phyloP scores from a whole-genome alignment of 1,140 invertebrate genomes.

The Popillia japonica region DNA sequence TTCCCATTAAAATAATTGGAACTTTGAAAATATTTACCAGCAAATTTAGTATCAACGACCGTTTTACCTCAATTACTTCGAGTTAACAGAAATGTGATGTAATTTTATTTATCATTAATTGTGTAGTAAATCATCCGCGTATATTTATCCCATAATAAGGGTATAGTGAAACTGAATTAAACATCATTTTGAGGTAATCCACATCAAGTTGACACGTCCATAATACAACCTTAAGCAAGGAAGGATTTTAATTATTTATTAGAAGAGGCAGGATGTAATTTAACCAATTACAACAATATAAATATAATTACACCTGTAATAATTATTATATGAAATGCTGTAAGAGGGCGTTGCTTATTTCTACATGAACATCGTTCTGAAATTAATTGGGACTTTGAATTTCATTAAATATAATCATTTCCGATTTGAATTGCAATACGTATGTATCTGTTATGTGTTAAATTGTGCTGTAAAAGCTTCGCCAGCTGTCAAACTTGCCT shows the following conservation, averaged over 20 bases:
- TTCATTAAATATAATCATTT: neutral
- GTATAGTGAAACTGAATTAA: neutral
- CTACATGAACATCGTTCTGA: neutral
- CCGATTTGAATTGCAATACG: too few relatives aligned
- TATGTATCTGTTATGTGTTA: too few relatives aligned
- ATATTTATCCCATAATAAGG: neutral
- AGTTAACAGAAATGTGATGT: too few relatives aligned
- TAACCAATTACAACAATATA: neutral
- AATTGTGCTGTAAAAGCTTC: too few relatives aligned
- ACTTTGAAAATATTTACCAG: too few relatives aligned
- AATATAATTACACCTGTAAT: neutral
- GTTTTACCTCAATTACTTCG: too few relatives aligned
- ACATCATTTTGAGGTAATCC: neutral
- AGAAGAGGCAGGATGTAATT: neutral
- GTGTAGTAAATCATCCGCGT: too few relatives aligned
- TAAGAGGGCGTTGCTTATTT: neutral
- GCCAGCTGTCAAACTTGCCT: too few relatives aligned
- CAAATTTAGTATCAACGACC: too few relatives aligned
- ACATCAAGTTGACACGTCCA: neutral
- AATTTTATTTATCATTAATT: too few relatives aligned
- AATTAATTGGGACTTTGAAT: slow-evolving; percentile 1
- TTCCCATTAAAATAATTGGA: too few relatives aligned
- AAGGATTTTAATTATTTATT: neutral
- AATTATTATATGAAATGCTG: neutral
- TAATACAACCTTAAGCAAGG: neutral